Evolutionary conservation across 2,113 vertebrate genomes (phyloP).

Genomic region (Pleuronectes platessa): DNA sequence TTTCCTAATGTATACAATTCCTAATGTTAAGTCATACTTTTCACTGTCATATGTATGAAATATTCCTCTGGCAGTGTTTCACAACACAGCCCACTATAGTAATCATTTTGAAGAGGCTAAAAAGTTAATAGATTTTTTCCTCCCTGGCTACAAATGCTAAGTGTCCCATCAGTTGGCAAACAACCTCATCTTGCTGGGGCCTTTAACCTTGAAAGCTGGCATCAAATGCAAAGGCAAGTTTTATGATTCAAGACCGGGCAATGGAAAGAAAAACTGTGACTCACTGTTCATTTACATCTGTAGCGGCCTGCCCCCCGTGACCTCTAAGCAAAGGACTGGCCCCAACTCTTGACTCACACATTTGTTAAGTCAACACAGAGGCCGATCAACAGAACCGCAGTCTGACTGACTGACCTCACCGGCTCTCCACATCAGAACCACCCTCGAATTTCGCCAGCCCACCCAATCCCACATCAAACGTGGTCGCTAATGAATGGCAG

Average conservation of each 20-base stretch:
- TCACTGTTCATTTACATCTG: conserved; percentile 64
- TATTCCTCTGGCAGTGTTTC: background rate
- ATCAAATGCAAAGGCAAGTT: conserved; percentile 51
- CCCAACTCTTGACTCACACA: conserved; percentile 22
- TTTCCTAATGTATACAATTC: background rate
- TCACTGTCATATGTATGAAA: background rate
- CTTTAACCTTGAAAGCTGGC: conserved; percentile 70
- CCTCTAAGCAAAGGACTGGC: conserved; percentile 32
- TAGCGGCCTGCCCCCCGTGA: conserved; percentile 33
- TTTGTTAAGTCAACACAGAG: conserved; percentile 16
- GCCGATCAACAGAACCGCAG: background rate
- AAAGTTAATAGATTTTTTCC: conserved; percentile 4
- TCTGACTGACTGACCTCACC: background rate
- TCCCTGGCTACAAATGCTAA: conserved; percentile 47
- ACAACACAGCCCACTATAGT: background rate
- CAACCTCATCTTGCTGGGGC: conserved; percentile 44
- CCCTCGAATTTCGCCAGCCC: conserved; percentile 48
- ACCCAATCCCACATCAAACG: conserved; percentile 63
- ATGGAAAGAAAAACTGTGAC: conserved; percentile 47
- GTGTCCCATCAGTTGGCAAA: conserved; percentile 56
- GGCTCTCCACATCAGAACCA: conserved; percentile 34
- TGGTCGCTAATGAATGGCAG: conserved; percentile 64
- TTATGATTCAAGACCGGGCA: conserved; percentile 52
- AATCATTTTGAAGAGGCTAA: background rate
- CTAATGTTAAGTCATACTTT: background rate